Percentiles rank a stretch among this genome's conserved stretches.
These are phyloP conservation scores for Spodoptera picta DNA, from an alignment of 2,888 invertebrate genomes.

Conservation along the genomic window DNA sequence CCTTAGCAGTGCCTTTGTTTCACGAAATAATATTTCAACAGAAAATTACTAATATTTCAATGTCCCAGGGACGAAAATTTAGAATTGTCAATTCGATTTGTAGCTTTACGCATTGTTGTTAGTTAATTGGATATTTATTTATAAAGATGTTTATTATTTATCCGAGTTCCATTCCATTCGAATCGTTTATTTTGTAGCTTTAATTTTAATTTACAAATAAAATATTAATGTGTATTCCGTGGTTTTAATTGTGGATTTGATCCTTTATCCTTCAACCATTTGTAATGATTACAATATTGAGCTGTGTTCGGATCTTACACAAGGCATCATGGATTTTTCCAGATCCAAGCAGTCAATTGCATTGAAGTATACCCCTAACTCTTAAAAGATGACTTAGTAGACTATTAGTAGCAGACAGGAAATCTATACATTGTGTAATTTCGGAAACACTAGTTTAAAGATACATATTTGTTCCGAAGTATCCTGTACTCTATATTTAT, in stretches of 20 bases:
- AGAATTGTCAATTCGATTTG: not conserved
- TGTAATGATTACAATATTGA: too few relatives aligned
- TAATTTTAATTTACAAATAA: conserved; percentile 51
- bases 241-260: conserved; percentile 19
- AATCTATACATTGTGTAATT: too few relatives aligned
- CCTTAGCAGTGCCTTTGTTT: conserved; percentile 52
- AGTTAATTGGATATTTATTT: conserved; percentile 22
- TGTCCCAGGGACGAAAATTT: not conserved
- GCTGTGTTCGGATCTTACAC: too few relatives aligned
- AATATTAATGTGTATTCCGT: conserved; percentile 16
- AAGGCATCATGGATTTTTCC: too few relatives aligned
- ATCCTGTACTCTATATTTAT: too few relatives aligned
- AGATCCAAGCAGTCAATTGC: too few relatives aligned
- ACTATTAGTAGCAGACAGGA: too few relatives aligned
- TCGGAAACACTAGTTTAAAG: too few relatives aligned
- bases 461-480: too few relatives aligned
- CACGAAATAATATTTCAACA: conserved; percentile 6
- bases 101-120: too few relatives aligned
- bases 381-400: too few relatives aligned
- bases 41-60: conserved; percentile 1
- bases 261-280: not conserved
- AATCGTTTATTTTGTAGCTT: conserved; percentile 48
- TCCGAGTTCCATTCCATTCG: conserved; percentile 59
- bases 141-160: conserved; percentile 36
- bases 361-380: too few relatives aligned